A percentile compares a stretch with the other conserved stretches of the same genome.
Conservation (phyloP, 2,797 vertebrate genomes). For the Cyclopterus lumpus region DNA sequence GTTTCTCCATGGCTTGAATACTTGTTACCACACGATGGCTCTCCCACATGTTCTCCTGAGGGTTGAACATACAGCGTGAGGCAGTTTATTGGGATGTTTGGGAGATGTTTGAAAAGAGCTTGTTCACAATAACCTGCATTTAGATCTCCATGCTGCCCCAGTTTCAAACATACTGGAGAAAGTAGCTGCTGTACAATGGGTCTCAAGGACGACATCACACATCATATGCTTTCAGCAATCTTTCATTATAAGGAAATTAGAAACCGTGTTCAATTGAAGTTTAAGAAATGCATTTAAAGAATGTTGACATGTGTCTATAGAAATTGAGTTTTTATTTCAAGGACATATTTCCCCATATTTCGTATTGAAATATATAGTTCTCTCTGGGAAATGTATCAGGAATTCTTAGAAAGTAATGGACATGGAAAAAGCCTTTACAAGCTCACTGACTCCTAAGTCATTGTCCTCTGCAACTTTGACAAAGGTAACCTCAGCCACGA, state of each 20-base stretch:
- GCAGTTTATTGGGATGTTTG: not conserved
- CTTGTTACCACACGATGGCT: not conserved
- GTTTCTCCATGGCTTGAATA: not conserved
- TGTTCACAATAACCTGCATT: no score
- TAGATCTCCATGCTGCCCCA: no score
- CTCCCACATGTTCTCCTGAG: not conserved
- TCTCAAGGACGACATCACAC: not conserved
- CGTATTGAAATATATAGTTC: not conserved
- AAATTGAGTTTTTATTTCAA: not conserved
- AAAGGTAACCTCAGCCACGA: not conserved
- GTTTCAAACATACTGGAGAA: no score
- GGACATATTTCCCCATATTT: not conserved
- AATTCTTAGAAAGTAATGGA: not conserved
- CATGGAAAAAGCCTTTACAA: not conserved
- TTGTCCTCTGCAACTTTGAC: not conserved
- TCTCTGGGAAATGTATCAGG: not conserved
- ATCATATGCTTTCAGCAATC: not conserved
- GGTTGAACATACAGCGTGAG: no score
- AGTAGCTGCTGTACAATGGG: not conserved
- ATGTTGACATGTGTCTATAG: no score
- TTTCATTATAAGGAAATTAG: not conserved
- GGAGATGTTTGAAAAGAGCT: not conserved
- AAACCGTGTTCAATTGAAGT: not conserved
- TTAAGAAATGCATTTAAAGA: not conserved
- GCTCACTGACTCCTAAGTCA: not conserved